Percentiles rank a stretch among this genome's conserved stretches.
Conservation (phyloP, 2,797 vertebrate genomes). For the Sus cebifrons region DNA sequence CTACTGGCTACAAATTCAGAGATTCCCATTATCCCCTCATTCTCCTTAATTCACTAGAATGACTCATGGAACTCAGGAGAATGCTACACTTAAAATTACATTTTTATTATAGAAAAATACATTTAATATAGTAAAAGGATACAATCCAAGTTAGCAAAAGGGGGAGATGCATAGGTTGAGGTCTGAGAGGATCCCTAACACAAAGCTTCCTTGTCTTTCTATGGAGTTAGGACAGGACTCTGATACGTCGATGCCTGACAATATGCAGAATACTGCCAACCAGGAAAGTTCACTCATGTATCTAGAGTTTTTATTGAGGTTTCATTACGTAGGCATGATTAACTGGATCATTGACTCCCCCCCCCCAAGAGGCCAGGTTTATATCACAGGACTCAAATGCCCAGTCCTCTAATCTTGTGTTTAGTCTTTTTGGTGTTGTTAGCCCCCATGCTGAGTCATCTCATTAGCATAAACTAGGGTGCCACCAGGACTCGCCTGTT, state of each 20-base stretch:
- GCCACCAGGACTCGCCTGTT: background rate
- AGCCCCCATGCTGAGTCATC: background rate
- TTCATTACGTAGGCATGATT: slow-evolving; percentile 41
- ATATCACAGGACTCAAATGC: background rate
- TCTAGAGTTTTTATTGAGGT: slow-evolving; percentile 14
- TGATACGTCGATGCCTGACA: background rate
- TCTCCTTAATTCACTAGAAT: slow-evolving; percentile 28
- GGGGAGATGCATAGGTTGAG: background rate
- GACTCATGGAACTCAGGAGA: background rate
- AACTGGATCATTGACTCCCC: background rate
- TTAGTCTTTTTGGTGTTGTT: slow-evolving; percentile 18
- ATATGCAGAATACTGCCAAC: slow-evolving; percentile 19
- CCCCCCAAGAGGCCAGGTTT: background rate
- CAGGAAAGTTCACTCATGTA: background rate
- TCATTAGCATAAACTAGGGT: background rate
- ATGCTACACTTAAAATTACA: background rate
- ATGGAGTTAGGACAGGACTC: slow-evolving; percentile 16
- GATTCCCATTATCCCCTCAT: background rate
- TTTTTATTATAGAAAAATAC: slow-evolving; percentile 18
- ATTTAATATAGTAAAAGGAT: slow-evolving; percentile 31
- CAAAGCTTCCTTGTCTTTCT: background rate
- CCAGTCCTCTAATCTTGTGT: background rate
- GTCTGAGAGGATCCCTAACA: background rate
- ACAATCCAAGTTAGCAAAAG: background rate
- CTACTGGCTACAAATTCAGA: background rate